Evolutionary conservation across 1,140 invertebrate species (phyloP).

Genomic region (Antheraea pernyi): DNA sequence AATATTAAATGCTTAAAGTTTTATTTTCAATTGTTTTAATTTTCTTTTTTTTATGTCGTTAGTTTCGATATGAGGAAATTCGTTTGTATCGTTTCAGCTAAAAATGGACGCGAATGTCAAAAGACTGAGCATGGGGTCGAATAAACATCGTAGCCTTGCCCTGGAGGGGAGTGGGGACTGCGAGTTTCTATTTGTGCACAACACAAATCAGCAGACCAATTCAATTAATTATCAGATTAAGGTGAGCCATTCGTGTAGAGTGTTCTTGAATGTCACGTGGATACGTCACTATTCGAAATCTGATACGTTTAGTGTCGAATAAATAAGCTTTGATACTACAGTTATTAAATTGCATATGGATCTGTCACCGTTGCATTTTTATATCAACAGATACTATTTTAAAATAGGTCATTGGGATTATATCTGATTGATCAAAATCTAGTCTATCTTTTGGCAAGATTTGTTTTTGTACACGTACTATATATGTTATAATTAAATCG

Average conservation of each 20-base stretch:
- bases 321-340: constrained; percentile 20
- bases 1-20: constrained; percentile 35
- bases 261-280: constrained; percentile 57
- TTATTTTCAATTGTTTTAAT: constrained; percentile 27
- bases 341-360: constrained; percentile 16
- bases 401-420: constrained; percentile 15
- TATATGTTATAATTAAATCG: constrained; percentile 20
- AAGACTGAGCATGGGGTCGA: constrained; percentile 70
- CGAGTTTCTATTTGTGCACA: constrained; percentile 71
- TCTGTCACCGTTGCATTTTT: constrained; percentile 13
- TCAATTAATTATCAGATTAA: constrained; percentile 80
- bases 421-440: constrained; percentile 16
- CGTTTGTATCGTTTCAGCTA: constrained; percentile 67
- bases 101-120: constrained; percentile 76
- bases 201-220: constrained; percentile 76
- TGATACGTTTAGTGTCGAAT: constrained; percentile 22
- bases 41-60: constrained; percentile 31
- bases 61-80: constrained; percentile 51
- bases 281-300: constrained; percentile 43
- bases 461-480: constrained; percentile 16
- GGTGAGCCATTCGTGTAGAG: constrained; percentile 65
- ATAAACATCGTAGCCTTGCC: constrained; percentile 45
- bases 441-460: constrained; percentile 15
- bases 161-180: constrained; percentile 38
- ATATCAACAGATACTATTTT: constrained; percentile 18